Evolutionary conservation across 1,140 invertebrate genomes (phyloP), one percentile per base, ranked within the genome.

Genomic region (Musca vetustissima): DNA sequence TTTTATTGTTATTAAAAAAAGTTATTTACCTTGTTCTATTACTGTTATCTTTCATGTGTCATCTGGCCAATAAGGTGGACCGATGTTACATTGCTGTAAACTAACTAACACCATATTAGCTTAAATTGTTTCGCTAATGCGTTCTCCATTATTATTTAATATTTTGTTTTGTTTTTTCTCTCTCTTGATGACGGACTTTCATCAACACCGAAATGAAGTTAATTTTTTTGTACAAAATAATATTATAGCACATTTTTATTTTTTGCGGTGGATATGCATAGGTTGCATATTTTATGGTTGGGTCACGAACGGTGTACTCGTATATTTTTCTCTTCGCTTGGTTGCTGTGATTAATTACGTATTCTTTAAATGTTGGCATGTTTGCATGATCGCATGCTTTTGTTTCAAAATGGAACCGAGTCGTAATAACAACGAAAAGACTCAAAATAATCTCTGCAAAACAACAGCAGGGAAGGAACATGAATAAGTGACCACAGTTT

Each of bases 381-480:
- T 61, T 61, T 61, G 57, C 57, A 61, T 61, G 57, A 61, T 61
- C 28, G 57, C 57, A 61, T 61, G 57, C 43, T 61, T 6, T n/a
- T n/a, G n/a, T n/a, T 43, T 13, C 36, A 43, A 43, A 43, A 43
- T 43, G 36, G 13, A 43, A 43, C 11, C 11, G 6, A 43, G 11
- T 11, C 36, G 36, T 11, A 9, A 13, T 43, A 43, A 43, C 13
- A 32, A 43, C 11, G 11, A 43, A 13, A 43, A 43, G 13, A 43
- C 28, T 43, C 36, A 43, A 43, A 43, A 43, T 43, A 43, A 43
- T 43, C 4, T 43, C 11, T 11, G 13, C 7, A 6, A 43, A 43
- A 43, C 36, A 43, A 43, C 36, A 43, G n/a, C n/a, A n/a, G n/a
- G n/a, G n/a, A n/a, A 43, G 7, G 6, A 43, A 11, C 36, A 13